Conservation (phyloP, 64 coral and sea anemone species). For the Catalaphyllia jardinei region DNA sequence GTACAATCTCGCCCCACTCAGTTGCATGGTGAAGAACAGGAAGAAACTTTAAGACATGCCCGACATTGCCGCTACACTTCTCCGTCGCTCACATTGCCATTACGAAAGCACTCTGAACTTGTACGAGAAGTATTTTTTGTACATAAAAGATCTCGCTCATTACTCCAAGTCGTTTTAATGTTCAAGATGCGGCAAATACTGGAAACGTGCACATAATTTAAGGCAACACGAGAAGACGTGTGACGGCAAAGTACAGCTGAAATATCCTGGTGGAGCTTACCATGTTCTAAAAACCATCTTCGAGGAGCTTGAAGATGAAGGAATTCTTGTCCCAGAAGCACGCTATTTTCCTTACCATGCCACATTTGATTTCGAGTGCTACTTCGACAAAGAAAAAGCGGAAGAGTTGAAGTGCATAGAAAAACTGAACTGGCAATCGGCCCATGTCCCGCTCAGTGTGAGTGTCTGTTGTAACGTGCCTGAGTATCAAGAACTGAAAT, state of each 20-base stretch:
- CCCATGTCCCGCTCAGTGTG: background rate
- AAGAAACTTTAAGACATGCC: background rate
- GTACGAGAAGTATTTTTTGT: conserved; percentile 62
- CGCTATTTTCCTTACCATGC: too few species aligned
- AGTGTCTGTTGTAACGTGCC: too few species aligned
- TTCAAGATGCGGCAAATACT: conserved; percentile 56
- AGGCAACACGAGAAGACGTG: too few species aligned
- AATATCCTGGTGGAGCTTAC: too few species aligned
- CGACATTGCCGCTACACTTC: conserved; percentile 18
- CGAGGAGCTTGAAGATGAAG: too few species aligned
- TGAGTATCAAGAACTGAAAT: too few species aligned
- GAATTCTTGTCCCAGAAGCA: too few species aligned
- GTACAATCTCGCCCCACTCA: background rate
- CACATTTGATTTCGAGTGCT: conserved; percentile 27
- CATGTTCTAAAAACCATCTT: too few species aligned
- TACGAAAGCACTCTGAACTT: conserved; percentile 42
- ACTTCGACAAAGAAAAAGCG: too few species aligned
- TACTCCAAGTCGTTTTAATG: conserved; percentile 67
- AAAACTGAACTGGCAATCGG: background rate
- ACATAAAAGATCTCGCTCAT: too few species aligned
- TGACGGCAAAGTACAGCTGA: conserved; percentile 21
- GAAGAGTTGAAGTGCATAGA: background rate
- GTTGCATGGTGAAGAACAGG: background rate
- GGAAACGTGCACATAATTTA: too few species aligned
- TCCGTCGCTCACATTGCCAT: conserved; percentile 16